Evolutionary conservation across 2,113 vertebrate genomes (phyloP), one percentile per base, ranked within the genome.

Genomic region (Lophura nycthemera): DNA sequence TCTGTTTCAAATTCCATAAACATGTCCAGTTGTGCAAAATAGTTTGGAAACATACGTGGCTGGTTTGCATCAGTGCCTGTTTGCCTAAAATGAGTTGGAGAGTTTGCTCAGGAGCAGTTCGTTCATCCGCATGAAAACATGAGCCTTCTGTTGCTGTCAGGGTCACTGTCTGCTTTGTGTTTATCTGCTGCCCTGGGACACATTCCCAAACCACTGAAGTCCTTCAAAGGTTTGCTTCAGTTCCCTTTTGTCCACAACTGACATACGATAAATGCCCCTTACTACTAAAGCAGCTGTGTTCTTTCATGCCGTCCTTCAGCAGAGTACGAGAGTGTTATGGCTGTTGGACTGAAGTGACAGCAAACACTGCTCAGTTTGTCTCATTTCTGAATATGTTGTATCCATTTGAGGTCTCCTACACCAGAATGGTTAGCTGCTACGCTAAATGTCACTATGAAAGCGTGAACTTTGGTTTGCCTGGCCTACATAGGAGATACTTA

Each of bases 181-280:
- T n/a, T 72, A 25, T 29, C 64, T 74, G 73, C 8, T 72, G 69
- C 81, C 25, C 81, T 84, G 90, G 92, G 92, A 85, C 63, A 59
- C 13, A 7, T 92, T 87, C 86, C 77, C 63, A 90, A 88, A 73
- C 8, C 78, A 40, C 27, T 27, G 45, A 64, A 73, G 81, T 70
- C 83, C 86, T 93, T 89, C 83, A 38, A 76, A 91, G 67, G 74
- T 84, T 90, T 89, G 7, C 27, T 71, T 66, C 71, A 42, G 48
- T 12, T 3, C 27, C 86, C 92, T 92, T 96, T 86, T 70, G 43
- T 71, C 59, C 21, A 36, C 0, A 50, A 64, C 0, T 79, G 93
- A 50, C 43, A 10, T 11, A 18, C 10, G 38, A 34, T 29, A 84
- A 90, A 79, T 47, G 25, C 19, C 88, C 59, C 76, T 45, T 79